A percentile compares a stretch with the other conserved stretches of the same genome.
Conservation (phyloP, 2,113 vertebrate genomes). For the Kobus ellipsiprymnus region DNA sequence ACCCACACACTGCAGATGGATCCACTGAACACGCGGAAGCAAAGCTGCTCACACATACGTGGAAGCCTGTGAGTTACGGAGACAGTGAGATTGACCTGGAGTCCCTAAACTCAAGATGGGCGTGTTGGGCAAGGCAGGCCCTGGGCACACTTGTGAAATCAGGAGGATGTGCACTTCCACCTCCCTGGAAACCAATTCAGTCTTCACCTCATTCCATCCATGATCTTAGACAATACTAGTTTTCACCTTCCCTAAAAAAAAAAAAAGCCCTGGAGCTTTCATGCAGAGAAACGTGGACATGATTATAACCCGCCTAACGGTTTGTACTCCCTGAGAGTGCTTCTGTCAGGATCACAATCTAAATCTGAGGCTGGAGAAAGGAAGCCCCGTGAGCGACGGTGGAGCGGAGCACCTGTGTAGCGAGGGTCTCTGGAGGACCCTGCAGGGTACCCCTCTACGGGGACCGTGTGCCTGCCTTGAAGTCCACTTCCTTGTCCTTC, state of each 20-base stretch:
- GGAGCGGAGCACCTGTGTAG: neutral
- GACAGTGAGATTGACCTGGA: neutral
- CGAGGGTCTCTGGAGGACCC: neutral
- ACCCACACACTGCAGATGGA: neutral
- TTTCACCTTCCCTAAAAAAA: neutral
- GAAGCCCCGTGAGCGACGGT: neutral
- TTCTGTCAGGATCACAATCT: neutral
- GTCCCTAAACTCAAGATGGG: neutral
- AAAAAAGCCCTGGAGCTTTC: neutral
- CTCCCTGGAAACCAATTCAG: too few relatives aligned
- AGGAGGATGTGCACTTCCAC: neutral
- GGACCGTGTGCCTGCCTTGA: rapidly evolving
- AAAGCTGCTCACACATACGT: rapidly evolving
- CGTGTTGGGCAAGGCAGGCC: neutral
- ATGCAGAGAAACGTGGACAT: neutral
- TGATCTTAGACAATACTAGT: neutral
- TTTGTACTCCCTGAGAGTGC: neutral
- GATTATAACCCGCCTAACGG: neutral
- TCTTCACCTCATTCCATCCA: neutral
- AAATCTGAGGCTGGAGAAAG: neutral
- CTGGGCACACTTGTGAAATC: neutral
- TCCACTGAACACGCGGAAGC: neutral
- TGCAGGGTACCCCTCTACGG: too few relatives aligned
- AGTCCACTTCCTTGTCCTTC: too few relatives aligned
- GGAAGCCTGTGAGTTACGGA: neutral